Evolutionary conservation across 2,113 vertebrate species (phyloP).

Genomic region (Crocuta crocuta): DNA sequence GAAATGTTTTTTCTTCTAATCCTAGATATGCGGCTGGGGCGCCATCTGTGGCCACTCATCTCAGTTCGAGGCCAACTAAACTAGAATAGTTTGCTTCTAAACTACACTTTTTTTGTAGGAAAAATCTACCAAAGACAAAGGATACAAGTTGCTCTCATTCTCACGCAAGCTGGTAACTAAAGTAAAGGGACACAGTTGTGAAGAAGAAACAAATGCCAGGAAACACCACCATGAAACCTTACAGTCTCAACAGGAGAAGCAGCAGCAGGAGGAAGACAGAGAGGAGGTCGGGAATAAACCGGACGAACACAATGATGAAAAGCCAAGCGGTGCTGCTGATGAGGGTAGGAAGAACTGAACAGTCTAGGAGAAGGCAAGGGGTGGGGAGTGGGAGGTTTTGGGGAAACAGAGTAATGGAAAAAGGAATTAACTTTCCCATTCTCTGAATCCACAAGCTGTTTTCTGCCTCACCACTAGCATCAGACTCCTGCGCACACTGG

Average conservation of each 20-base stretch:
- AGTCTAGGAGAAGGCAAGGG: background rate
- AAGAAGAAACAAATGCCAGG: conserved; percentile 1
- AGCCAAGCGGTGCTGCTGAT: background rate
- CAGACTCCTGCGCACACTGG: background rate
- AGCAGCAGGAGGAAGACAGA: background rate
- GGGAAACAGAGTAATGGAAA: background rate
- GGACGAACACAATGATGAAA: background rate
- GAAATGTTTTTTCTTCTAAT: background rate
- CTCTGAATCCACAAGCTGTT: background rate
- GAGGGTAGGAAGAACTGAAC: background rate
- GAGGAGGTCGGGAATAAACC: background rate
- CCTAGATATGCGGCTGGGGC: background rate
- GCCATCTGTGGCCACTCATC: background rate
- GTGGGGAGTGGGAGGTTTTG: too few relatives aligned
- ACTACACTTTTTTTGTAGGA: background rate
- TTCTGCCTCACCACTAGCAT: background rate
- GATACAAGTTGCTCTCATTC: background rate
- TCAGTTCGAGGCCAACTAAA: background rate
- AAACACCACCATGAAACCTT: background rate
- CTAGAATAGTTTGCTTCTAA: conserved; percentile 32
- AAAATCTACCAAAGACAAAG: conserved; percentile 4
- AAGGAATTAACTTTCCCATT: background rate
- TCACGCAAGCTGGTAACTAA: background rate
- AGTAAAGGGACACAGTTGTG: background rate
- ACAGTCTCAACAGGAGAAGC: background rate